Evolutionary conservation across 2,888 invertebrate species (phyloP).

Genomic region (Sinelater perroti): DNA sequence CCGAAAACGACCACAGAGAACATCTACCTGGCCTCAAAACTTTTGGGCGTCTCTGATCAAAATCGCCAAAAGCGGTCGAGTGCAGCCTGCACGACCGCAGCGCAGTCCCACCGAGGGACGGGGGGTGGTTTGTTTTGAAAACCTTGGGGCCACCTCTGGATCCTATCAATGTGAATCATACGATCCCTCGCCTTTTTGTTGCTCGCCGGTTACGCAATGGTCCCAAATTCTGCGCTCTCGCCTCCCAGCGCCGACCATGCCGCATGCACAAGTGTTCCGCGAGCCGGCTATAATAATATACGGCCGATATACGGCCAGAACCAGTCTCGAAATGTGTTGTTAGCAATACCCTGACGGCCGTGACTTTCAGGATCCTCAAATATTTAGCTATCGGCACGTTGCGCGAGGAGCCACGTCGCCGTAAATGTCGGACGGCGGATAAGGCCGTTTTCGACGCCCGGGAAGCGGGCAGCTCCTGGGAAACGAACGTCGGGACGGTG

Average conservation of each 20-base stretch:
- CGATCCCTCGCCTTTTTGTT: background rate
- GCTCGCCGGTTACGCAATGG: slow-evolving; percentile 1
- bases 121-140: slow-evolving; percentile 17
- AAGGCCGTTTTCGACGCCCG: too few species aligned
- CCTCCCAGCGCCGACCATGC: background rate
- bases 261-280: slow-evolving; percentile 22
- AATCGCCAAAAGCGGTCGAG: too few species aligned
- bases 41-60: too few species aligned
- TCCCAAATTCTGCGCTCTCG: slow-evolving; percentile 2
- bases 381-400: slow-evolving; percentile 51
- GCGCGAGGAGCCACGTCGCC: slow-evolving; percentile 28
- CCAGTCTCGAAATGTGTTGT: slow-evolving; percentile 48
- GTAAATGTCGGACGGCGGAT: too few species aligned
- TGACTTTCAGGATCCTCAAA: slow-evolving; percentile 54
- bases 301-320: slow-evolving; percentile 39
- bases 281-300: slow-evolving; percentile 19
- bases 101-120: too few species aligned
- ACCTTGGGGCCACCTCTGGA: slow-evolving; percentile 30
- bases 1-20: too few species aligned
- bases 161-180: slow-evolving; percentile 3
- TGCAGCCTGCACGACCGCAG: too few species aligned
- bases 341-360: slow-evolving; percentile 53
- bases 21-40: too few species aligned
- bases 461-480: too few species aligned
- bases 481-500: too few species aligned